Percentiles rank a stretch among this genome's conserved stretches.
Evolutionary conservation across 2,888 invertebrate genomes (phyloP).

Genomic region (Caenorhabditis sp.): DNA sequence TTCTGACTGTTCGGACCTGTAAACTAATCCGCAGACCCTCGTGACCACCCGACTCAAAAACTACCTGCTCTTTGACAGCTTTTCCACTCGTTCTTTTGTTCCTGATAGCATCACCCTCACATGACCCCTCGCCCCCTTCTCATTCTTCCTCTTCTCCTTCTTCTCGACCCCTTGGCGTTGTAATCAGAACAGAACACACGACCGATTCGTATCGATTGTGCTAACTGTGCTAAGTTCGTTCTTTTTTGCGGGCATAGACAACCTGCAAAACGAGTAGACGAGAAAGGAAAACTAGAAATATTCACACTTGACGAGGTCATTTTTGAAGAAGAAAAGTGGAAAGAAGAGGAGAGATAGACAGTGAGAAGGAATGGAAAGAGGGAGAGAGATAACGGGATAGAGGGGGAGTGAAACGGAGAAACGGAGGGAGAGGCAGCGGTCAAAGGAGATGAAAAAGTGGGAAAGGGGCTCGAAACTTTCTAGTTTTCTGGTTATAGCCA

Average conservation of each 20-base stretch:
- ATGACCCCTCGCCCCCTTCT: constrained; percentile 5
- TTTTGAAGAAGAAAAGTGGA: constrained; percentile 1
- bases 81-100: too few species aligned
- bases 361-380: constrained; percentile 3
- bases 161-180: constrained; percentile 4
- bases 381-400: not conserved
- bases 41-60: too few species aligned
- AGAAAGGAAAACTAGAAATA: not conserved
- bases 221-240: not conserved
- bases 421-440: constrained; percentile 3
- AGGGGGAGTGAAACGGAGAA: not conserved
- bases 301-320: not conserved
- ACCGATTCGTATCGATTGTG: not conserved
- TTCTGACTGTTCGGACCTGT: too few species aligned
- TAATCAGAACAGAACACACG: not conserved
- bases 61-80: too few species aligned
- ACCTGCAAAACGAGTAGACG: not conserved
- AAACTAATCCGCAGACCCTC: too few species aligned
- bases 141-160: not conserved
- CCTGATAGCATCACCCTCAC: not conserved
- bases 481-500: too few species aligned
- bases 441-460: too few species aligned
- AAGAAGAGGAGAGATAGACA: constrained; percentile 9
- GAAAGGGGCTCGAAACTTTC: too few species aligned
- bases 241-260: not conserved